Evolutionary conservation across 2,113 vertebrate genomes (phyloP), one percentile per base, ranked within the genome.

Genomic region (Percina caprodes): DNA sequence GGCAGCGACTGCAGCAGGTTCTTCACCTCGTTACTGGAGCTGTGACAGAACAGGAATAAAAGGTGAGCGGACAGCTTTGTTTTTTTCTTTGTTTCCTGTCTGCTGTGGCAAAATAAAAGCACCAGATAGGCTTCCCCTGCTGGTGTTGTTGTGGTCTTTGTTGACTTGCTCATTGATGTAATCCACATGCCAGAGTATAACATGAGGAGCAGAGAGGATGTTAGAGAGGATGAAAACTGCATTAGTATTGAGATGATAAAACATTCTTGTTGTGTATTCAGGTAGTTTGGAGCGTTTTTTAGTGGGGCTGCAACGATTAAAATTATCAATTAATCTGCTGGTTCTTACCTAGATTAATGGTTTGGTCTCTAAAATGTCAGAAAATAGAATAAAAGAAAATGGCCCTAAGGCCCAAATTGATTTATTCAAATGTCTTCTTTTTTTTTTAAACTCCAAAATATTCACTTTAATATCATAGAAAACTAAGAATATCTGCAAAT

Each of bases 1-100:
- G 98, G 98, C 96, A 99, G 97, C 89, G 98, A 99, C 95, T 99
- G 98, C 88, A 99, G 97, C 90, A 99, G 94, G 93, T 99, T 99
- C 97, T 98, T 99, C 71, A 99, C 99, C 95, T 99, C 98, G 94
- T 99, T 99, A 95, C 97, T 98, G 89, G 98, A 98, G 95, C 98
- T 99, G 69, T 1, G 69, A 72, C 63, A 78, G 58, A 18, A 30
- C 51, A 59, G 9, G 39, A 14, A 56, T 18, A 2, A 48, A 69
- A 79, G 62, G 61, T 73, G 82, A 80, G 63, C 33, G 35, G 79
- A 58, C 60, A 33, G 81, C 66, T 74, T 21, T 62, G 33, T 76
- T 63, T 65, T 51, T 74, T 26, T 62, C 39, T 23, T 67, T 60
- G 30, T 74, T 83, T 86, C 48, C 80, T 69, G 59, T 74, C 63